phyloP scores from a whole-genome alignment of 2,113 vertebrate genomes.

The Phalacrocorax carbo region DNA sequence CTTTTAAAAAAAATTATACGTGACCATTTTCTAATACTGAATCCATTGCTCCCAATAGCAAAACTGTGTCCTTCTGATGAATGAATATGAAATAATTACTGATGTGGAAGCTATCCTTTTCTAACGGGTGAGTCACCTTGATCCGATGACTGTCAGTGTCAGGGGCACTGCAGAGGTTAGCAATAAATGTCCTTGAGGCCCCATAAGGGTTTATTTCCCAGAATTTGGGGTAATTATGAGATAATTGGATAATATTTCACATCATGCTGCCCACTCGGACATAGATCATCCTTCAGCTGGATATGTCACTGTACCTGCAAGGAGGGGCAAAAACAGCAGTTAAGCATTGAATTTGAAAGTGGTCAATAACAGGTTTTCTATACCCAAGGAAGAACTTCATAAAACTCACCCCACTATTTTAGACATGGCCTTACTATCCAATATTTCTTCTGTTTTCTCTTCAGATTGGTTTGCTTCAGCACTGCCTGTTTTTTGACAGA shows the following conservation, averaged over 20 bases:
- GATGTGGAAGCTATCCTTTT: neutral
- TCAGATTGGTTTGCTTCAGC: neutral
- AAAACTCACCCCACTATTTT: rapidly evolving
- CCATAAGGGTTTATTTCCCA: neutral
- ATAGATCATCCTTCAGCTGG: neutral
- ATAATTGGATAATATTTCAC: neutral
- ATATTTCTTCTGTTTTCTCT: rapidly evolving
- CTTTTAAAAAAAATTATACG: neutral
- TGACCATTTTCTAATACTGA: neutral
- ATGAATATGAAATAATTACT: neutral
- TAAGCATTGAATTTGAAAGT: neutral
- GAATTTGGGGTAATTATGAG: neutral
- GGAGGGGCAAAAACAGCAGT: neutral
- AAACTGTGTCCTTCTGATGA: neutral
- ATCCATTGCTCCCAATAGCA: neutral
- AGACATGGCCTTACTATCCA: rapidly evolving
- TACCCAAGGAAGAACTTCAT: neutral
- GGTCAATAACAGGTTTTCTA: neutral
- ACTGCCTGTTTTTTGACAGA: neutral
- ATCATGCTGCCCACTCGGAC: rapidly evolving
- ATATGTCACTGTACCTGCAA: neutral
- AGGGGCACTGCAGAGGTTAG: neutral
- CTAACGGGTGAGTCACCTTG: neutral
- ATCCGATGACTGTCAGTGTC: rapidly evolving
- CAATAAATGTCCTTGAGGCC: neutral